Conservation (phyloP, 2,888 invertebrate genomes). For the Cremastinae sp. region DNA sequence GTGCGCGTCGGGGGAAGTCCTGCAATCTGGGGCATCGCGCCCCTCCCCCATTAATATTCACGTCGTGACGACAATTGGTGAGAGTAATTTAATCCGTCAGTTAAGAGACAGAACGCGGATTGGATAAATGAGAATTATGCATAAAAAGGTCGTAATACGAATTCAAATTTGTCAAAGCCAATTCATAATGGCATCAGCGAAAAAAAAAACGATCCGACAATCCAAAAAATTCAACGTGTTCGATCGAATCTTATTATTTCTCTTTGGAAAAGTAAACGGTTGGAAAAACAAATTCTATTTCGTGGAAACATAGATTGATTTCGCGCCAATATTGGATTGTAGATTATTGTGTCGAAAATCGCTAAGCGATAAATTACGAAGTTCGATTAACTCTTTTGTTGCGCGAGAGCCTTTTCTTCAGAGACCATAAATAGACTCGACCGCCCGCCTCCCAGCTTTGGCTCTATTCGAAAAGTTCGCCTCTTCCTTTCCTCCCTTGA, state of each 20-base stretch:
- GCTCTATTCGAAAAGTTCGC: not conserved
- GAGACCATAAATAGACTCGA: conserved; percentile 2
- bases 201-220: no score
- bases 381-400: conserved; percentile 13
- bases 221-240: no score
- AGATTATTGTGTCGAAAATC: not conserved
- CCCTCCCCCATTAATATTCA: conserved; percentile 59
- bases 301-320: no score
- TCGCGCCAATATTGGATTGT: not conserved
- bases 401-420: not conserved
- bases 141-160: not conserved
- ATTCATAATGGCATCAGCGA: not conserved
- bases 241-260: no score
- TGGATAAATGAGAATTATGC: no score
- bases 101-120: not conserved
- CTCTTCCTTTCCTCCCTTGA: not conserved
- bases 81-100: conserved; percentile 54
- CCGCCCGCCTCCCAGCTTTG: not conserved
- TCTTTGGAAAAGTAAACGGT: no score
- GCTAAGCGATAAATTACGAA: conserved; percentile 3
- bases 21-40: conserved; percentile 7
- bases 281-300: no score
- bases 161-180: not conserved
- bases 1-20: conserved; percentile 1
- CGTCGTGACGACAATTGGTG: conserved; percentile 56